Conservation (phyloP, 23 tunicate genomes). For the Halocynthia aurantium region DNA sequence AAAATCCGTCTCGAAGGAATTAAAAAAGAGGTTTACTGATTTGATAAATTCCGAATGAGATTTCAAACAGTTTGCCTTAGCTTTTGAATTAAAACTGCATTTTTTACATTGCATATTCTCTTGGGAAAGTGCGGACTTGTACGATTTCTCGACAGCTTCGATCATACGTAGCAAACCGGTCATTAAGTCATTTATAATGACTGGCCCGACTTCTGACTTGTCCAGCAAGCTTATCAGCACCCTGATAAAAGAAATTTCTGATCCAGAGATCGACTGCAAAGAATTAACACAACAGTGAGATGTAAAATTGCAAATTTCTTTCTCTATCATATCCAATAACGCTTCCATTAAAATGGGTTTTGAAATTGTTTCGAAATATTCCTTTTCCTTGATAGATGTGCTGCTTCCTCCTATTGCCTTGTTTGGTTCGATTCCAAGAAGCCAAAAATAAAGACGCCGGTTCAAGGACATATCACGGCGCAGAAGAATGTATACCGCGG, state of each 20-base stretch:
- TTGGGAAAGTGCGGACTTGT: not conserved
- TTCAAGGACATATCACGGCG: constrained; percentile 92
- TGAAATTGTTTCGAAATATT: constrained; percentile 36
- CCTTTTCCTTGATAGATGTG: not conserved
- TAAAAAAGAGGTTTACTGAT: constrained; percentile 40
- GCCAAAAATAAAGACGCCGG: constrained; percentile 83
- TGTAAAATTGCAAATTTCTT: not conserved
- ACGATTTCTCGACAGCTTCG: not conserved
- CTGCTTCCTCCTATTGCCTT: constrained; percentile 14
- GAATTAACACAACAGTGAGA: not conserved
- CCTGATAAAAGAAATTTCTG: constrained; percentile 8
- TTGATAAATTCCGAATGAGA: constrained; percentile 39
- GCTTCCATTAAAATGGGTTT: constrained; percentile 29
- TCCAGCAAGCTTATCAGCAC: constrained; percentile 63
- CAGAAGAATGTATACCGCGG: constrained; percentile 55
- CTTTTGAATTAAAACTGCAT: not conserved
- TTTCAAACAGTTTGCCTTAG: not conserved
- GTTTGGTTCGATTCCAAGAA: constrained; percentile 32
- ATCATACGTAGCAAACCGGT: not conserved
- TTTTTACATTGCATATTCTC: not conserved
- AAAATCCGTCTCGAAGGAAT: constrained; percentile 52
- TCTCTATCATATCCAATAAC: not conserved
- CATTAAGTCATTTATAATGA: constrained; percentile 39
- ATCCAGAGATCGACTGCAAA: not conserved
- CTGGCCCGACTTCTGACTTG: constrained; percentile 79